Conservation (phyloP, 1,140 invertebrate species). For the Papilio polyxenes region DNA sequence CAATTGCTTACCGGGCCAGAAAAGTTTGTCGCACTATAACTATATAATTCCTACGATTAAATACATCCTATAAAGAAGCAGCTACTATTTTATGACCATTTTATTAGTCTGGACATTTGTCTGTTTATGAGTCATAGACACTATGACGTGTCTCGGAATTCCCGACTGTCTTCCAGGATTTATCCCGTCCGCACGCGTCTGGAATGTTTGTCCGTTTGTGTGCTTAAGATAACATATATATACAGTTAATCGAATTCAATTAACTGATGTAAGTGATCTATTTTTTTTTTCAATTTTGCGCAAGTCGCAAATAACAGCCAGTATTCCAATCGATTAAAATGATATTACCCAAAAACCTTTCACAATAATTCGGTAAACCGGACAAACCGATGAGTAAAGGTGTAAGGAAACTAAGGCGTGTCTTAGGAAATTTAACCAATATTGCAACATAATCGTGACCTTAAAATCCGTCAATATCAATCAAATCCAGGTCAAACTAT, state of each 20-base stretch:
- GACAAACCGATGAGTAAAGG: constrained; percentile 11
- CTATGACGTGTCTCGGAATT: not conserved
- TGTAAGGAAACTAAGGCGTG: constrained; percentile 7
- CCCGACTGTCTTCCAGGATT: not conserved
- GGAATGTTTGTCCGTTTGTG: not conserved
- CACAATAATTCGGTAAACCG: not conserved
- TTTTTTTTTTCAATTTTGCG: too few species aligned
- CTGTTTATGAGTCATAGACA: not conserved
- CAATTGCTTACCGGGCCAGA: too few species aligned
- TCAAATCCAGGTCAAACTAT: not conserved
- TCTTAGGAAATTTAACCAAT: not conserved
- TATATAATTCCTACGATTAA: too few species aligned
- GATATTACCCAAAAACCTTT: not conserved
- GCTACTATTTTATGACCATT: not conserved
- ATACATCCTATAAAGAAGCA: not conserved
- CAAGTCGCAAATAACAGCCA: too few species aligned
- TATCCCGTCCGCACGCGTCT: not conserved
- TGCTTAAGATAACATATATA: too few species aligned
- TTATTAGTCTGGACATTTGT: not conserved
- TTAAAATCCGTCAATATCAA: not conserved
- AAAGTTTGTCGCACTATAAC: too few species aligned
- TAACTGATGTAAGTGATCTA: too few species aligned
- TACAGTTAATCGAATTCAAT: too few species aligned
- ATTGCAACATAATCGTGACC: not conserved
- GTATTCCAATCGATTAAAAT: not conserved